These are phyloP conservation scores for Tetrapedia diversipes DNA, from an alignment of 2,888 invertebrate species.

Conservation along the genomic window DNA sequence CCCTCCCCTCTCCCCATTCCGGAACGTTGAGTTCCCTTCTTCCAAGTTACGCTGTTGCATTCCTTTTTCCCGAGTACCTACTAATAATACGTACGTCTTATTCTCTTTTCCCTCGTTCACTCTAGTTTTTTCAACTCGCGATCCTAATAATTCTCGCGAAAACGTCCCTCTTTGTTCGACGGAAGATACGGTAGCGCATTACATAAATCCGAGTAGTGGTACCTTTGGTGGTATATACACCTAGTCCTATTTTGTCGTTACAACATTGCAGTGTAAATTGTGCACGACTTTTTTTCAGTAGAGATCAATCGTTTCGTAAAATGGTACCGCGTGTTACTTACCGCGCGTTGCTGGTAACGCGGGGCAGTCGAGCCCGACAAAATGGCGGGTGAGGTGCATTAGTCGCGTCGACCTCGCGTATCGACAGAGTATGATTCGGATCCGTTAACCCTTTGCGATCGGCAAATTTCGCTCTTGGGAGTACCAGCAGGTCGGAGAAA, in stretches of 20 bases:
- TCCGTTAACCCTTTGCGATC: no score
- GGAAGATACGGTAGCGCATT: conserved; percentile 63
- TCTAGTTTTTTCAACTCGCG: conserved; percentile 29
- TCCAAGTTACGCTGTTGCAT: conserved; percentile 13
- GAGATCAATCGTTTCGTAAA: neutral
- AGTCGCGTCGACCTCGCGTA: no score
- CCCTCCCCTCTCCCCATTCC: neutral
- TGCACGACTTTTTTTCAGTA: neutral
- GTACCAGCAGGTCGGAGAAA: no score
- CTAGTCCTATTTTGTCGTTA: conserved; percentile 58
- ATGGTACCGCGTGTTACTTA: no score
- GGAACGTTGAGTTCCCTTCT: neutral
- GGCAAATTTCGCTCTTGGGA: no score
- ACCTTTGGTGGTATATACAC: conserved; percentile 54
- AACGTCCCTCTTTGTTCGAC: conserved; percentile 52
- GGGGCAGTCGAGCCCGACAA: no score
- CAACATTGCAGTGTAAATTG: conserved; percentile 28
- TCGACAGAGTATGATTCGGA: no score
- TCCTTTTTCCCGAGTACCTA: conserved; percentile 17
- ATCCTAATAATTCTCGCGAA: conserved; percentile 56
- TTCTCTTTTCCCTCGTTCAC: neutral
- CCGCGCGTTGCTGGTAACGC: no score
- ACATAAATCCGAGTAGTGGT: conserved; percentile 56
- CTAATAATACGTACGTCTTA: conserved; percentile 24
- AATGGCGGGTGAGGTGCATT: no score